These are phyloP conservation scores for Pantherophis alleghaniensis DNA, from an alignment of 2,797 vertebrate species.

Conservation along the genomic window DNA sequence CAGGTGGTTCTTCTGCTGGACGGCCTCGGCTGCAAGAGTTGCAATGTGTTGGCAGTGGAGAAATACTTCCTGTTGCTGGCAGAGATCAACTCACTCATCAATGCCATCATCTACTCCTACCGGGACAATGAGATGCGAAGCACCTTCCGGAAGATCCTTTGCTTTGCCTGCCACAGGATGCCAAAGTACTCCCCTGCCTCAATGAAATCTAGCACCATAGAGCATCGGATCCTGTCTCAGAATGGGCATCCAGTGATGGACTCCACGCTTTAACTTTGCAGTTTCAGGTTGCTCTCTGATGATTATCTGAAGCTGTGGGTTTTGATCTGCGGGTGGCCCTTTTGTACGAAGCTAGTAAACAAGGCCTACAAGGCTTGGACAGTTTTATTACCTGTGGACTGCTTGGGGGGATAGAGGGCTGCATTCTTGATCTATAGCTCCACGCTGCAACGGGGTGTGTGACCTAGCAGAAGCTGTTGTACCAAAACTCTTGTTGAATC, in stretches of 20 bases:
- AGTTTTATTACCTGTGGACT: conserved; percentile 7
- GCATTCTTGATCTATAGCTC: neutral
- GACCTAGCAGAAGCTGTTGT: neutral
- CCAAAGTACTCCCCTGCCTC: conserved; percentile 58
- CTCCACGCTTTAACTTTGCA: conserved; percentile 64
- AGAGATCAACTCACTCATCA: conserved; percentile 88
- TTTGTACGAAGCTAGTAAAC: neutral
- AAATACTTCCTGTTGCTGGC: conserved; percentile 91
- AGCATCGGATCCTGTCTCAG: conserved; percentile 67
- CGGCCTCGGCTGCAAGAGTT: conserved; percentile 73
- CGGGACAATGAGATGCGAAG: conserved; percentile 87
- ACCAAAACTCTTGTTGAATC: neutral
- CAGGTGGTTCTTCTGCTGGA: conserved; percentile 90
- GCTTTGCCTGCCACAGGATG: conserved; percentile 67
- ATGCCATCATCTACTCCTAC: conserved; percentile 90
- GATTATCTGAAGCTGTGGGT: neutral
- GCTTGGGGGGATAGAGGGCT: neutral
- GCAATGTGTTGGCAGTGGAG: conserved; percentile 79
- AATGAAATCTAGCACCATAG: conserved; percentile 49
- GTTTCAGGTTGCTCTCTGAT: neutral
- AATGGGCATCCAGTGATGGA: conserved; percentile 68
- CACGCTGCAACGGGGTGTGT: neutral
- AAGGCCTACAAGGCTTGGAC: neutral
- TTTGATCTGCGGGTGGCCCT: neutral
- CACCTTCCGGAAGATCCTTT: conserved; percentile 86